A percentile compares a stretch with the other conserved stretches of the same genome.
phyloP scores from a whole-genome alignment of 2,113 vertebrate genomes.

The Gobiocypris rarus region DNA sequence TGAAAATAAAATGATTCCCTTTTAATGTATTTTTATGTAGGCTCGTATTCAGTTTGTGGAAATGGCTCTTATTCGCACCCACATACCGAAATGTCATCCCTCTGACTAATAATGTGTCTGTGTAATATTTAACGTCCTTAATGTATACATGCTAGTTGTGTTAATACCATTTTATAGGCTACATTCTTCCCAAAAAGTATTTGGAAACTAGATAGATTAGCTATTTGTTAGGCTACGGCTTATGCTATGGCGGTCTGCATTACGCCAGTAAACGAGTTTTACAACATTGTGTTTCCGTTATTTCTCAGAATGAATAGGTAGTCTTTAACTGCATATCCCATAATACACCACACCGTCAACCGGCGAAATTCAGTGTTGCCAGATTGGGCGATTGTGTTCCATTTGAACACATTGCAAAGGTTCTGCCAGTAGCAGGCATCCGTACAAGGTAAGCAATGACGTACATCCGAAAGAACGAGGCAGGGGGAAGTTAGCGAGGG shows the following conservation, averaged over 20 bases:
- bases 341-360: not conserved
- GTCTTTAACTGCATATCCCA: constrained; percentile 61
- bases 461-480: no score
- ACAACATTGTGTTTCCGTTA: accelerated
- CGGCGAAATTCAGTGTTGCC: not conserved
- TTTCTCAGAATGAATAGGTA: not conserved
- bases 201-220: not conserved
- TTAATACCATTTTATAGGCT: not conserved
- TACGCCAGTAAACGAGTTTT: constrained; percentile 38
- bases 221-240: not conserved
- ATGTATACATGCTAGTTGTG: not conserved
- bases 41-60: not conserved
- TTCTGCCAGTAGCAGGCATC: no score
- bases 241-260: not conserved
- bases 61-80: not conserved
- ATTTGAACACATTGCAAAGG: no score
- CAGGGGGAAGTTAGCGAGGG: no score
- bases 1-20: not conserved
- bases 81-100: not conserved
- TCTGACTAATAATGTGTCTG: not conserved
- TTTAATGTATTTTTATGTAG: not conserved
- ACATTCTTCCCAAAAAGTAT: not conserved
- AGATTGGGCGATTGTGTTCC: no score
- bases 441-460: no score
- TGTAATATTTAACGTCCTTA: not conserved